Conservation (phyloP, 2,113 vertebrate species). For the Numenius arquata region DNA sequence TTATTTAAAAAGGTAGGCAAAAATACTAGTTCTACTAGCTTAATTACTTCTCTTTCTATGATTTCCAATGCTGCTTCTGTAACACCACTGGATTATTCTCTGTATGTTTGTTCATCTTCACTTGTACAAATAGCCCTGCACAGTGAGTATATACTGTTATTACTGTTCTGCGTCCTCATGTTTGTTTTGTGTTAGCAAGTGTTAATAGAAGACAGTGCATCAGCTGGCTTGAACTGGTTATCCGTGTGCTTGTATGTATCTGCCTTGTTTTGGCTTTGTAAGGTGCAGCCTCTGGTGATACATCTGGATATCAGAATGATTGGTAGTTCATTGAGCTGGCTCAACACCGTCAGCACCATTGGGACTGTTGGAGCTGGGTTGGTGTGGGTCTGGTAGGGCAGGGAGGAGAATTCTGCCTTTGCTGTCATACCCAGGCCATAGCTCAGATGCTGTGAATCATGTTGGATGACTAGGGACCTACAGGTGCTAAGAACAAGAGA, state of each 20-base stretch:
- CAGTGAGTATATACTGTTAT: not conserved
- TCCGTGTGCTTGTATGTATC: not conserved
- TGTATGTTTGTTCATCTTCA: not conserved
- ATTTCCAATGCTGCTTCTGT: not conserved
- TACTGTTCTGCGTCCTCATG: not conserved
- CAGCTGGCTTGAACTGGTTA: not conserved
- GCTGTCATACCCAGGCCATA: not conserved
- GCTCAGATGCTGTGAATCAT: not conserved
- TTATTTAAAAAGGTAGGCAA: not conserved
- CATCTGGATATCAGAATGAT: not conserved
- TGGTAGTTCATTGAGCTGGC: not conserved
- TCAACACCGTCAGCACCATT: not conserved
- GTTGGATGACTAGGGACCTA: not conserved
- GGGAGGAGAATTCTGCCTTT: not conserved
- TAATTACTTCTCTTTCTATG: not conserved
- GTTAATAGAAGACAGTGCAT: not conserved
- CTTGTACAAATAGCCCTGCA: not conserved
- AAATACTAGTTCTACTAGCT: not conserved
- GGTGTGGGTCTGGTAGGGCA: rapidly evolving
- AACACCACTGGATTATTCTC: not conserved
- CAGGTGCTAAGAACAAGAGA: not conserved
- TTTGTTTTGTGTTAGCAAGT: not conserved
- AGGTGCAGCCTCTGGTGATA: not conserved
- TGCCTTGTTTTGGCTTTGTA: not conserved
- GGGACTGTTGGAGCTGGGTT: not conserved